A percentile compares a stretch with the other conserved stretches of the same genome.
Evolutionary conservation across 2,113 vertebrate species (phyloP).

Genomic region (Tachysurus vachellii): DNA sequence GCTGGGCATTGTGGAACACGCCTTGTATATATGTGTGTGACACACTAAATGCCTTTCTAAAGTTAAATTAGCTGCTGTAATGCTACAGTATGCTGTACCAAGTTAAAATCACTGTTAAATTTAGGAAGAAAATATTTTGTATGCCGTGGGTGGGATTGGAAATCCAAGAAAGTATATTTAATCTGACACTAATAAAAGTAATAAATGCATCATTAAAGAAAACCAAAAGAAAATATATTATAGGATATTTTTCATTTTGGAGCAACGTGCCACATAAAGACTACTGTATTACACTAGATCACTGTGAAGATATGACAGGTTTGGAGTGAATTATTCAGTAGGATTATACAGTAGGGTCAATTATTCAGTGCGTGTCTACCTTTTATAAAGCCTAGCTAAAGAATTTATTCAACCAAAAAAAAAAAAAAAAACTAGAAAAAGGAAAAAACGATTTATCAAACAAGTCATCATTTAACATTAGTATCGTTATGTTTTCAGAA

Average conservation of each 20-base stretch:
- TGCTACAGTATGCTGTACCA: neutral
- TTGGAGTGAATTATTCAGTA: constrained; percentile 17
- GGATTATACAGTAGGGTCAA: constrained; percentile 26
- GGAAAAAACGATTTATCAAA: neutral
- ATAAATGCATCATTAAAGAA: neutral
- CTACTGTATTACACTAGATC: neutral
- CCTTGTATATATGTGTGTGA: neutral
- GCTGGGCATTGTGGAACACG: no score
- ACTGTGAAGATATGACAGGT: constrained; percentile 4
- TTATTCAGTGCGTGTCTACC: constrained; percentile 3
- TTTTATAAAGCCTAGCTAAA: neutral
- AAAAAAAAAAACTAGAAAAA: no score
- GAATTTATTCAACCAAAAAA: neutral
- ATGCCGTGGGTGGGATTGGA: neutral
- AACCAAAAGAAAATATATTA: neutral
- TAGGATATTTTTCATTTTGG: neutral
- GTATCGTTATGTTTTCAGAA: neutral
- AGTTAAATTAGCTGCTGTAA: constrained; percentile 13
- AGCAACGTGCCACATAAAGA: constrained; percentile 3
- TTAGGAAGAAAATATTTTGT: neutral
- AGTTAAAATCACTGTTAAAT: neutral
- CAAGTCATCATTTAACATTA: neutral
- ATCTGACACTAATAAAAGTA: neutral
- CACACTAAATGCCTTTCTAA: neutral
- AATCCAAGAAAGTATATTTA: neutral